Percentiles rank a stretch among this genome's conserved stretches.
These are phyloP conservation scores for Ctenosaura bakeri DNA, from an alignment of 2,797 vertebrate species.

Conservation along the genomic window DNA sequence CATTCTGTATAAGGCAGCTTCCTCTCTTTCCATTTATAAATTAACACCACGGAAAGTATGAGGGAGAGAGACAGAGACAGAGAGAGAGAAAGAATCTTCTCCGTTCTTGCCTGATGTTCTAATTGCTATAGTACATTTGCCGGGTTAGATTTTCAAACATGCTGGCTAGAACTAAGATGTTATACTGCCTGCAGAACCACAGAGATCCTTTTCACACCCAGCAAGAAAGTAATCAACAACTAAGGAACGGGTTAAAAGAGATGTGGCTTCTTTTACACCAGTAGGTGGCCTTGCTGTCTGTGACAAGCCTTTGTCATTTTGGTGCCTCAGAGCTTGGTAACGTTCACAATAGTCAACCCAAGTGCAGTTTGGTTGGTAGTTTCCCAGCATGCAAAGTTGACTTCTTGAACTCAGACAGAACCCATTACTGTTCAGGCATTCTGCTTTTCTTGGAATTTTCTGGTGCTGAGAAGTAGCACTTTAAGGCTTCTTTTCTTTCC, in stretches of 20 bases:
- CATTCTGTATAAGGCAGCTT: no score
- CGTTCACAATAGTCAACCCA: background rate
- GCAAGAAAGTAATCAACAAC: background rate
- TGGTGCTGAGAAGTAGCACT: constrained; percentile 31
- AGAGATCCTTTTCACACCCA: background rate
- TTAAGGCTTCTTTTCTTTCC: constrained; percentile 46
- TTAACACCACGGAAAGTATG: no score
- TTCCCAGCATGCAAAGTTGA: constrained; percentile 27
- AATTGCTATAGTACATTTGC: background rate
- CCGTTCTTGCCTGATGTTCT: background rate
- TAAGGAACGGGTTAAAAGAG: constrained; percentile 16
- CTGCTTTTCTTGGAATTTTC: constrained; percentile 29
- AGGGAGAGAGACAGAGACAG: no score
- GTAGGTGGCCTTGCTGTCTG: background rate
- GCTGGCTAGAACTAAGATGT: background rate
- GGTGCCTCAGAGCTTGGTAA: background rate
- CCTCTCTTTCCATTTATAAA: no score
- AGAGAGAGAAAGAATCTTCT: background rate
- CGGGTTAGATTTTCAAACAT: background rate
- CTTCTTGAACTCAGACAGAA: constrained; percentile 32
- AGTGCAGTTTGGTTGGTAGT: constrained; percentile 25
- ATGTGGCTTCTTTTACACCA: constrained; percentile 24
- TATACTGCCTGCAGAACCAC: background rate
- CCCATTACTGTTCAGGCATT: constrained; percentile 20
- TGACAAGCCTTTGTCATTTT: constrained; percentile 25